Evolutionary conservation across 2,113 vertebrate species (phyloP), one percentile per base, ranked within the genome.

Genomic region (Ciconia stormi): DNA sequence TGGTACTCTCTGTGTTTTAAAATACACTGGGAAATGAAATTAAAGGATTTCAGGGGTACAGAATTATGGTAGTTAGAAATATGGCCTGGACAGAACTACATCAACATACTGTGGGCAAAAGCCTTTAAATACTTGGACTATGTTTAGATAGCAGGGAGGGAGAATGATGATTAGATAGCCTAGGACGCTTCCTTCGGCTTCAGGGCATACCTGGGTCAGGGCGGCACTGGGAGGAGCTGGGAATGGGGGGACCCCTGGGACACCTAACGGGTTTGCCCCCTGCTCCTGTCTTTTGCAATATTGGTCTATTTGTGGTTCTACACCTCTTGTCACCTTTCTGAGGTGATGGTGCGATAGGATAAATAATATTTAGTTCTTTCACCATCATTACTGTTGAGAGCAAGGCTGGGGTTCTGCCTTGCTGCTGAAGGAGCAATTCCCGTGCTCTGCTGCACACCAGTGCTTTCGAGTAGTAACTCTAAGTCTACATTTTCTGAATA

Each of bases 311-410:
- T 70, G 23, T 1, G 5, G 42, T 78, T 53, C 47, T 63, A 25
- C 12, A 4, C 1, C 1, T 65, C 30, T 58, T 4, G 2, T 44
- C 49, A 58, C 44, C 61, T 65, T 84, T 52, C 23, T 62, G 63
- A 92, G 74, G 30, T 32, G 32, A 30, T 27, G 11, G 4, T 1
- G 0, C 2, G 2, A 9, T 47, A 30, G 29, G 25, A 20, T 58
- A 78, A 69, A 34, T 23, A 55, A 20, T 47, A 6, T 9, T 46
- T n/a, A 4, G 3, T 79, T 66, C 36, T 91, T 82, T 81, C 40
- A 21, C 29, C 10, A 2, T 69, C 1, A 2, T 62, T 89, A 47
- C 77, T 84, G 11, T 30, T n/a, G 50, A 38, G 13, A 22, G 30
- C 1, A 3, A 78, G 55, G 34, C 63, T 87, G 56, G 63, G 32